A percentile compares a stretch with the other conserved stretches of the same genome.
Conservation (phyloP, 2,888 invertebrate genomes). For the Congeria kusceri region DNA sequence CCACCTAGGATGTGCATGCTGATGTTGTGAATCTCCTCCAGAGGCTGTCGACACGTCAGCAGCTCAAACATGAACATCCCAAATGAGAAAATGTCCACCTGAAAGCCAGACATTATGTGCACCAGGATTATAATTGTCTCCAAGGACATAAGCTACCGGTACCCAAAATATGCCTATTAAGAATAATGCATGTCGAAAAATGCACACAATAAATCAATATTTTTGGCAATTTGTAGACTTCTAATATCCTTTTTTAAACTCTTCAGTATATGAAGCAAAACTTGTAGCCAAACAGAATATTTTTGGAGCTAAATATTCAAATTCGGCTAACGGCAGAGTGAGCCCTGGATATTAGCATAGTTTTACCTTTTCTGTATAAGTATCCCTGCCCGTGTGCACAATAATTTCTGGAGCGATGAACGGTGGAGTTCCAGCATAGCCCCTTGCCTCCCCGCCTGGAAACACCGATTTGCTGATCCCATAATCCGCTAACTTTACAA, state of each 20-base stretch:
- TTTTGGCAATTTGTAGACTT: no score
- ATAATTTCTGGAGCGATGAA: slow-evolving; percentile 99
- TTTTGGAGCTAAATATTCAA: no score
- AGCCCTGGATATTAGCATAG: no score
- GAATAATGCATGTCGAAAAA: no score
- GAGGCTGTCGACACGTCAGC: slow-evolving; percentile 96
- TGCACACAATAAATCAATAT: no score
- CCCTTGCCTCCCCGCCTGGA: slow-evolving; percentile 92
- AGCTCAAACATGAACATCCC: slow-evolving; percentile 99
- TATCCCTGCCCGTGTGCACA: slow-evolving; percentile 98
- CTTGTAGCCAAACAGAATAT: no score
- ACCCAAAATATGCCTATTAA: no score
- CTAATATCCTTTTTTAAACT: no score
- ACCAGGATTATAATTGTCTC: no score
- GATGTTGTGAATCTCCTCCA: slow-evolving; percentile 96
- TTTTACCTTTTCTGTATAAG: slow-evolving; percentile 97
- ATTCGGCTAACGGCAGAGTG: no score
- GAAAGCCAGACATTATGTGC: slow-evolving; percentile 33
- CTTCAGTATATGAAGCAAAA: no score
- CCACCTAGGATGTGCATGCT: slow-evolving; percentile 98
- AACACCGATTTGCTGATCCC: slow-evolving; percentile 90
- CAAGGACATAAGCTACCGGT: no score
- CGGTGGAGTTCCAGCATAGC: slow-evolving; percentile 97
- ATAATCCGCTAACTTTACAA: slow-evolving; percentile 97
- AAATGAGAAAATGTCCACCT: slow-evolving; percentile 99